Percentiles rank a stretch among this genome's conserved stretches.
phyloP scores from a whole-genome alignment of 2,888 invertebrate genomes.

The Linnaemya vulpina region DNA sequence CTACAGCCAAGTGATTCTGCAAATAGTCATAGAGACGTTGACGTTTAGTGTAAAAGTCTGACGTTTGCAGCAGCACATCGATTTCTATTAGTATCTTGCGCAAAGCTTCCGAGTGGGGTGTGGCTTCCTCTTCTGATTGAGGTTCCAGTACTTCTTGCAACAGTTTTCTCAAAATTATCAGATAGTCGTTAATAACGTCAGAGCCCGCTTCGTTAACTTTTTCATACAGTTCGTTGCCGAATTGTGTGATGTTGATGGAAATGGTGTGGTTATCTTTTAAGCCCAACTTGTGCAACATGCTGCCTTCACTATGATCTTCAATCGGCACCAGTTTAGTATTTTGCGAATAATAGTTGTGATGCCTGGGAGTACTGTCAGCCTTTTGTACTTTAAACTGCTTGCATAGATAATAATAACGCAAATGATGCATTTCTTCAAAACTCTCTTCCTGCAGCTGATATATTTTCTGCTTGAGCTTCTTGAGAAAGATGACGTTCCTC shows the following conservation, averaged over 20 bases:
- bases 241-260: slow-evolving; percentile 72
- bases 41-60: slow-evolving; percentile 78
- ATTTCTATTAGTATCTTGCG: slow-evolving; percentile 75
- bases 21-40: slow-evolving; percentile 78
- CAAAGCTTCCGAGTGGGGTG: slow-evolving; percentile 69
- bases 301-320: slow-evolving; percentile 73
- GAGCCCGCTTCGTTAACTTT: slow-evolving; percentile 76
- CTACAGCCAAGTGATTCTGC: slow-evolving; percentile 74
- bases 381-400: slow-evolving; percentile 74
- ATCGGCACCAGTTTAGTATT: slow-evolving; percentile 69
- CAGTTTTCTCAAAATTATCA: slow-evolving; percentile 75
- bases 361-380: neutral
- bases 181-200: slow-evolving; percentile 78
- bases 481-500: slow-evolving; percentile 77
- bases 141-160: slow-evolving; percentile 77
- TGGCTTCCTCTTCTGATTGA: slow-evolving; percentile 55
- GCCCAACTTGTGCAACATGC: slow-evolving; percentile 65
- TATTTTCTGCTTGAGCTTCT: slow-evolving; percentile 75
- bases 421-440: slow-evolving; percentile 76
- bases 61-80: slow-evolving; percentile 74
- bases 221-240: slow-evolving; percentile 76
- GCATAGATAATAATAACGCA: slow-evolving; percentile 77
- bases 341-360: slow-evolving; percentile 35
- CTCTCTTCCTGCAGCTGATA: slow-evolving; percentile 74
- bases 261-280: slow-evolving; percentile 36